phyloP scores from a whole-genome alignment of 2,797 vertebrate genomes.

The Scolopax bukidnonensis region DNA sequence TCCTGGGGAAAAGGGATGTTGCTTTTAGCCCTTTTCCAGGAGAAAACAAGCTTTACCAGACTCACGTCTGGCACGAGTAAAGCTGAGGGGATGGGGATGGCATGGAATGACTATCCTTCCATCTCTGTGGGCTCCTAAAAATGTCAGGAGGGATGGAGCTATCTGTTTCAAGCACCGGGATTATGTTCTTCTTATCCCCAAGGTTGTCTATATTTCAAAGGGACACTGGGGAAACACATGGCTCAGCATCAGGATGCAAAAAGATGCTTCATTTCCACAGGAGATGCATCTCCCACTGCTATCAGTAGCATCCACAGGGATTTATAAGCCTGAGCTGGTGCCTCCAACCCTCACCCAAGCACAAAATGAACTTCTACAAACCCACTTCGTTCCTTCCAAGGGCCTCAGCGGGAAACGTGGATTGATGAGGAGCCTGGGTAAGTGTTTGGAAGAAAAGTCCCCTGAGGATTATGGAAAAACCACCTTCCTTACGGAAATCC shows the following conservation, averaged over 20 bases:
- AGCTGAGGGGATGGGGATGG: neutral
- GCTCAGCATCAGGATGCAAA: neutral
- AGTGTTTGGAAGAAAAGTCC: neutral
- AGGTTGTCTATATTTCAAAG: neutral
- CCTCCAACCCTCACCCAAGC: neutral
- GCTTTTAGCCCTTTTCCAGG: neutral
- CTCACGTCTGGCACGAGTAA: fast-evolving
- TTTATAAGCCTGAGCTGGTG: neutral
- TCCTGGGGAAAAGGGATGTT: too few species aligned
- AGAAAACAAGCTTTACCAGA: neutral
- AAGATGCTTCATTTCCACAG: neutral
- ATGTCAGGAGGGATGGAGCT: neutral
- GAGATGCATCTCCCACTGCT: neutral
- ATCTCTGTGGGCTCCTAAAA: neutral
- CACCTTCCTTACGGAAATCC: neutral
- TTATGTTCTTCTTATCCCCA: neutral
- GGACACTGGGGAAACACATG: neutral
- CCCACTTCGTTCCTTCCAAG: neutral
- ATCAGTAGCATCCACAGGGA: neutral
- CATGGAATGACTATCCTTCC: neutral
- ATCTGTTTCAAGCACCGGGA: neutral
- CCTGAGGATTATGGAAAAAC: neutral
- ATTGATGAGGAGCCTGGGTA: neutral
- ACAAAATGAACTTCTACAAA: neutral
- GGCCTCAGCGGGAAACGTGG: fast-evolving